These are phyloP conservation scores for Agonopterix subpropinquella DNA, from an alignment of 2,888 invertebrate species.

Conservation along the genomic window DNA sequence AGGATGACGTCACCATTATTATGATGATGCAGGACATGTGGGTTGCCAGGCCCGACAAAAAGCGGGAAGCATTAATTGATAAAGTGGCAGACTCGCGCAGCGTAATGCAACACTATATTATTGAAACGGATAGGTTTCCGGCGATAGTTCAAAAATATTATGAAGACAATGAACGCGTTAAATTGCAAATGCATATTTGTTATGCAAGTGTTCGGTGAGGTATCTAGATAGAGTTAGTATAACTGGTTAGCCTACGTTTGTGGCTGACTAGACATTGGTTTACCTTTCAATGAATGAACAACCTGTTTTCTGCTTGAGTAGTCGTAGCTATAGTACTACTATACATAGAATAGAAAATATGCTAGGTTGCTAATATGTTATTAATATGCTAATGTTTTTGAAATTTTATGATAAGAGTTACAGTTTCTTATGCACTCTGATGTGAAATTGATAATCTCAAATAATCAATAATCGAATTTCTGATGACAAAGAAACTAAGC, in stretches of 20 bases:
- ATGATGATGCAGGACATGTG: slow-evolving; percentile 56
- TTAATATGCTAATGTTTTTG: too few relatives aligned
- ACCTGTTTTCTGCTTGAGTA: background rate
- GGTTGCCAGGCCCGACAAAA: slow-evolving; percentile 28
- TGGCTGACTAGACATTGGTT: slow-evolving; percentile 3
- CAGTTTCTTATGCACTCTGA: too few relatives aligned
- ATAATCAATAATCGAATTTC: too few relatives aligned
- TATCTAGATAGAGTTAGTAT: slow-evolving; percentile 22
- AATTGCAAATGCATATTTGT: slow-evolving; percentile 33
- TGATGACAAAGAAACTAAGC: too few relatives aligned
- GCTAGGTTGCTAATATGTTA: too few relatives aligned
- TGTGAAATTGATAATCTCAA: too few relatives aligned
- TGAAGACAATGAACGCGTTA: slow-evolving; percentile 37
- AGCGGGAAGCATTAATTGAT: slow-evolving; percentile 56
- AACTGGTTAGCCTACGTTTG: slow-evolving; percentile 40
- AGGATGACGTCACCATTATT: slow-evolving; percentile 54
- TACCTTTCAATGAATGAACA: background rate
- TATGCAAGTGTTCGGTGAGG: slow-evolving; percentile 26
- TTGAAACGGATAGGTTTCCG: slow-evolving; percentile 26
- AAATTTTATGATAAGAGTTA: too few relatives aligned
- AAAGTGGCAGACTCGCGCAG: slow-evolving; percentile 39
- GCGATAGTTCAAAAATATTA: slow-evolving; percentile 33
- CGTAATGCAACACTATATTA: slow-evolving; percentile 6
- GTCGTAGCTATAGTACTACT: background rate
- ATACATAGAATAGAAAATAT: too few relatives aligned